Conservation (phyloP, 2,113 vertebrate species). For the Campylorhamphus procurvoides region DNA sequence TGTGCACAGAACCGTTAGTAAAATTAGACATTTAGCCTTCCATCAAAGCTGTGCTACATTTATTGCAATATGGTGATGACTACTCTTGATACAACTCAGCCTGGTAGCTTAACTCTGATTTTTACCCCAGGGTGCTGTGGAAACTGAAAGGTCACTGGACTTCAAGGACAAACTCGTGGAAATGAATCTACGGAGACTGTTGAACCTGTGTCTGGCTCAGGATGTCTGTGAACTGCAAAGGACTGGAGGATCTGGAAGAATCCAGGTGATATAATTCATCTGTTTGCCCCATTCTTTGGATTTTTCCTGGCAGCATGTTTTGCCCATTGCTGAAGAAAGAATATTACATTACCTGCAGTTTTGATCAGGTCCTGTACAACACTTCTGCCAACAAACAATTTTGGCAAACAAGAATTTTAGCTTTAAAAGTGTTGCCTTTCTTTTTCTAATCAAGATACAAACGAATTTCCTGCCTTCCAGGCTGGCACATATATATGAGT, state of each 20-base stretch:
- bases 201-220: neutral
- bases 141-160: neutral
- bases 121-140: neutral
- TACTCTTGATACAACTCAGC: neutral
- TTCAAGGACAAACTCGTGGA: neutral
- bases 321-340: neutral
- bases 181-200: neutral
- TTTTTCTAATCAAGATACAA: neutral
- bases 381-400: neutral
- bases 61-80: neutral
- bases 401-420: neutral
- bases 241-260: neutral
- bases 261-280: neutral
- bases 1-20: neutral
- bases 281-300: neutral
- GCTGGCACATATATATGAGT: neutral
- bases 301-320: neutral
- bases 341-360: neutral
- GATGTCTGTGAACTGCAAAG: neutral
- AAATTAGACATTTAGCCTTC: neutral
- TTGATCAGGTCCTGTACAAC: neutral
- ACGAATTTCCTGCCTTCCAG: neutral
- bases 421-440: neutral
- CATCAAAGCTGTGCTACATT: neutral
- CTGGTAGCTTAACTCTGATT: neutral